phyloP scores from a whole-genome alignment of 2,888 invertebrate species.

The Athalia cordata region DNA sequence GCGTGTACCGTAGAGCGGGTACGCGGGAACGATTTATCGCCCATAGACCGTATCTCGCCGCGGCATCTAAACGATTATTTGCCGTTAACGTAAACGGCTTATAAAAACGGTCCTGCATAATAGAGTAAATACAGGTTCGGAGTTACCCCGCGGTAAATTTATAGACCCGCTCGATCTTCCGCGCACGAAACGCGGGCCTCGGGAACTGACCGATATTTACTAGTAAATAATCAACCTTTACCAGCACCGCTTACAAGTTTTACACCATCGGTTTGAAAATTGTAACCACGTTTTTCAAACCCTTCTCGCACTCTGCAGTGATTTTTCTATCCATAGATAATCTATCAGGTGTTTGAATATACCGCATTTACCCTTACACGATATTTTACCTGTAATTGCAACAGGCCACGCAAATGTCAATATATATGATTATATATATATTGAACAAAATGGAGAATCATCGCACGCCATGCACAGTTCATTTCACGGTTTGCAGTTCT shows the following conservation, averaged over 20 bases:
- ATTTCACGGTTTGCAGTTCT: background rate
- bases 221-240: conserved; percentile 14
- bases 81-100: conserved; percentile 70
- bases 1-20: background rate
- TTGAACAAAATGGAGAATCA: background rate
- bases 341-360: too few species aligned
- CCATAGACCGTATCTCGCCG: conserved; percentile 62
- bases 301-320: too few species aligned
- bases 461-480: background rate
- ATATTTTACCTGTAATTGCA: background rate
- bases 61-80: conserved; percentile 73
- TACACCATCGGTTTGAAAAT: background rate
- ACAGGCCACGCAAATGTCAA: background rate
- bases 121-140: conserved; percentile 72
- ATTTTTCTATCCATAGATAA: too few species aligned
- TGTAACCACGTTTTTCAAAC: background rate
- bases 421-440: background rate
- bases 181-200: conserved; percentile 48
- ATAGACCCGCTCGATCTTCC: conserved; percentile 66
- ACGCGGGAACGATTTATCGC: conserved; percentile 64
- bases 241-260: background rate
- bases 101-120: conserved; percentile 69
- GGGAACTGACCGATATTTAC: conserved; percentile 37
- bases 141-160: conserved; percentile 65
- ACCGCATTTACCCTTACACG: background rate